Conservation (phyloP, 2,797 vertebrate genomes). For the Aratinga solstitialis region DNA sequence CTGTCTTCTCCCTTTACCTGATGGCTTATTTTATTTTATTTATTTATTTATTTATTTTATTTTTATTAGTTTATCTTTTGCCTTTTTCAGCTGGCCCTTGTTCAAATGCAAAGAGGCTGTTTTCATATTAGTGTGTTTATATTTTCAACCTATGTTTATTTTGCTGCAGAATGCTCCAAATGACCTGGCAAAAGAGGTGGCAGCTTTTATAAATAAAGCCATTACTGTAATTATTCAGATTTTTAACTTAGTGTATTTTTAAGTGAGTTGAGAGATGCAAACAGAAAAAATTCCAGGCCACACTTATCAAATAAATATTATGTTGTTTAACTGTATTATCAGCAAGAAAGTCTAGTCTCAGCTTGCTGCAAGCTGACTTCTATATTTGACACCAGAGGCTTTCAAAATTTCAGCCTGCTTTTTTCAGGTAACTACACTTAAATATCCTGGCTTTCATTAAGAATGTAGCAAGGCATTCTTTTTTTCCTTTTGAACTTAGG, state of each 20-base stretch:
- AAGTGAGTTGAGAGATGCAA: not conserved
- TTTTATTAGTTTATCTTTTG: not conserved
- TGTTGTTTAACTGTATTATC: constrained; percentile 1
- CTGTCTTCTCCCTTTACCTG: not conserved
- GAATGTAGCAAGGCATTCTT: not conserved
- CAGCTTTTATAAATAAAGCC: constrained; percentile 11
- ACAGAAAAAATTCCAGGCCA: not conserved
- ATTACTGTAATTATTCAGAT: not conserved
- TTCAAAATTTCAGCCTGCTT: not conserved
- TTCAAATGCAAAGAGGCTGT: not conserved
- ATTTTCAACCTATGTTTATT: constrained; percentile 41
- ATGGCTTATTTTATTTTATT: not conserved
- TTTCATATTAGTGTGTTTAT: not conserved
- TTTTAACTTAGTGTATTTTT: constrained; percentile 33
- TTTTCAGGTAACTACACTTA: not conserved
- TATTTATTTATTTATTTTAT: not conserved
- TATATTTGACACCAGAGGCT: not conserved
- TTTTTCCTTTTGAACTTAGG: not conserved
- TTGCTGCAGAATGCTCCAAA: not conserved
- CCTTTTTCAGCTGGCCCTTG: not conserved
- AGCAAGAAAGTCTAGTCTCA: constrained; percentile 13
- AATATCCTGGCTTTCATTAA: not conserved
- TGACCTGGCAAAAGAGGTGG: constrained; percentile 17
- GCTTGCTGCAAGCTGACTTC: constrained; percentile 8
- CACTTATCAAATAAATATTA: constrained; percentile 28